Conservation (phyloP, 2,888 invertebrate species). For the Bombylius discolor region DNA sequence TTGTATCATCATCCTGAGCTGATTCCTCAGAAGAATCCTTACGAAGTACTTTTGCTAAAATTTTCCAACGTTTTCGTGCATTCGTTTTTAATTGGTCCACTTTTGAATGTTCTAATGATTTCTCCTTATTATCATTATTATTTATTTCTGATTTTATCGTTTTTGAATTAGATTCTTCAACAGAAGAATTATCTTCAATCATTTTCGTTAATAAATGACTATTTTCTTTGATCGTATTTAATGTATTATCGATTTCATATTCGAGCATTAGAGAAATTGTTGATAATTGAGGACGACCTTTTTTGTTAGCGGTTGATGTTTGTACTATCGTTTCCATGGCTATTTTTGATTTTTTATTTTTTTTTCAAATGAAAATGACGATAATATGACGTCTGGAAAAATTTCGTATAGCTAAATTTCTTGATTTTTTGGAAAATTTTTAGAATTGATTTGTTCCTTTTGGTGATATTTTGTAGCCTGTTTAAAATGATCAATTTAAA, state of each 20-base stretch:
- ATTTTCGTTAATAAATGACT: conserved; percentile 17
- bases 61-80: conserved; percentile 55
- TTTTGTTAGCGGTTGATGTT: conserved; percentile 1
- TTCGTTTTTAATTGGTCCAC: conserved; percentile 24
- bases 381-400: too few species aligned
- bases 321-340: conserved; percentile 12
- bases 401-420: too few species aligned
- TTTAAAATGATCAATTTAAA: too few species aligned
- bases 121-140: conserved; percentile 13
- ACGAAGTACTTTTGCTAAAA: conserved; percentile 51
- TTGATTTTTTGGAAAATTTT: too few species aligned
- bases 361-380: not conserved
- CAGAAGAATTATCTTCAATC: conserved; percentile 1
- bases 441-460: too few species aligned
- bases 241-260: conserved; percentile 35
- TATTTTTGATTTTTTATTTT: conserved; percentile 2
- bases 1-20: conserved; percentile 21
- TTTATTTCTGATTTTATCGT: conserved; percentile 10
- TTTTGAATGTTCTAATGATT: conserved; percentile 17
- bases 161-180: not conserved
- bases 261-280: conserved; percentile 33
- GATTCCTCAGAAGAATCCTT: conserved; percentile 35
- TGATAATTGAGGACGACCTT: conserved; percentile 17
- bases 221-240: conserved; percentile 33
- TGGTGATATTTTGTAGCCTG: too few species aligned